A percentile compares a stretch with the other conserved stretches of the same genome.
phyloP scores from a whole-genome alignment of 1,140 invertebrate genomes.

The Neotoxoptera formosana region DNA sequence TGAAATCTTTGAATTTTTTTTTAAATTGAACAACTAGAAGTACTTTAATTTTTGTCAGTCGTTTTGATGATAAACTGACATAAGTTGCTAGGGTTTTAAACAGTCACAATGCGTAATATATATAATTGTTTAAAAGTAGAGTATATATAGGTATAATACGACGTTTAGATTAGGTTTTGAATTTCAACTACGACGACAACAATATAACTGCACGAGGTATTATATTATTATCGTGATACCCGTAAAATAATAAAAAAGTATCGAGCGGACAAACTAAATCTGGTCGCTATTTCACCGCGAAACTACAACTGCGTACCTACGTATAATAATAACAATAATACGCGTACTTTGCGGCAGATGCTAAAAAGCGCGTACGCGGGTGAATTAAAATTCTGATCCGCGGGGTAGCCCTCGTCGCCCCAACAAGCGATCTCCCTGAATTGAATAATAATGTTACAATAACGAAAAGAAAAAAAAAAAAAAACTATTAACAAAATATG shows the following conservation, averaged over 20 bases:
- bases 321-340: not conserved
- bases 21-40: too few relatives aligned
- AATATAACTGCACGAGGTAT: not conserved
- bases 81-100: not conserved
- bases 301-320: not conserved
- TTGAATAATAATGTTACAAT: conserved; percentile 24
- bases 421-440: not conserved
- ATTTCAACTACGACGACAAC: not conserved
- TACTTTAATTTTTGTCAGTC: too few relatives aligned
- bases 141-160: too few relatives aligned
- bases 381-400: conserved; percentile 4
- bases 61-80: too few relatives aligned
- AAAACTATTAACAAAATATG: not conserved
- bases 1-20: too few relatives aligned
- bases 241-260: not conserved
- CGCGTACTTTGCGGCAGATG: not conserved
- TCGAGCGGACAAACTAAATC: not conserved
- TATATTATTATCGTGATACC: not conserved
- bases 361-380: not conserved
- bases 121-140: too few relatives aligned
- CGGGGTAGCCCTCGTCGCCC: not conserved
- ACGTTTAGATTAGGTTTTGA: not conserved
- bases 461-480: not conserved
- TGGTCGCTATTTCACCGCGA: not conserved
- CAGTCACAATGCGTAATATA: not conserved